Evolutionary conservation across 2,797 vertebrate genomes (phyloP).

Genomic region (Paramormyrops hopkinsi): DNA sequence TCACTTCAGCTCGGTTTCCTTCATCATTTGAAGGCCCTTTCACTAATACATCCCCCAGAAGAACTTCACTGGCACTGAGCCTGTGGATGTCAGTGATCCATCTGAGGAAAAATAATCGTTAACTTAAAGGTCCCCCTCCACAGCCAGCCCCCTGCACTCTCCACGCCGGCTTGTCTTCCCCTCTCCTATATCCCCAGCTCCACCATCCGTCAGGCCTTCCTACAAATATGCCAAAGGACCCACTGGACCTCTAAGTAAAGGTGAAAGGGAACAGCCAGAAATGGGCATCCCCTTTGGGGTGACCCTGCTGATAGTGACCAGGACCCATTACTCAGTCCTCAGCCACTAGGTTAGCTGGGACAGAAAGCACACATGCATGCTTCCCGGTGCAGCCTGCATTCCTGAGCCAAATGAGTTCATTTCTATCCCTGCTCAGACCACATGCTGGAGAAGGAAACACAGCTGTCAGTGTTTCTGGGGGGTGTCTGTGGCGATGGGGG

Average conservation of each 20-base stretch:
- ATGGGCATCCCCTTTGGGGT: background rate
- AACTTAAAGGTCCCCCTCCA: background rate
- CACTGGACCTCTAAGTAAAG: constrained; percentile 10
- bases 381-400: background rate
- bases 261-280: constrained; percentile 5
- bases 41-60: background rate
- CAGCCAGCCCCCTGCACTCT: background rate
- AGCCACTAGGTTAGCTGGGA: background rate
- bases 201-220: constrained; percentile 46
- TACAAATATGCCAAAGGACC: constrained; percentile 55
- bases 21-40: background rate
- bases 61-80: background rate
- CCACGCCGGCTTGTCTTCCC: constrained; percentile 13
- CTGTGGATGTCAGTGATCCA: background rate
- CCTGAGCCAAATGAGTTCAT: constrained; percentile 22
- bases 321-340: constrained; percentile 20
- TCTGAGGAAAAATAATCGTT: background rate
- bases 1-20: background rate
- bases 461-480: constrained; percentile 39
- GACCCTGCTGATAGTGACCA: constrained; percentile 31
- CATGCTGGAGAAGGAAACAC: constrained; percentile 27
- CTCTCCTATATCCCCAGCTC: constrained; percentile 34
- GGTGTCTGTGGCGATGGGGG: background rate
- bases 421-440: constrained; percentile 24
- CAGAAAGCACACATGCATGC: background rate